Base-by-base conservation (phyloP, 2,113 vertebrate species). In the Arvicanthis niloticus region DNA sequence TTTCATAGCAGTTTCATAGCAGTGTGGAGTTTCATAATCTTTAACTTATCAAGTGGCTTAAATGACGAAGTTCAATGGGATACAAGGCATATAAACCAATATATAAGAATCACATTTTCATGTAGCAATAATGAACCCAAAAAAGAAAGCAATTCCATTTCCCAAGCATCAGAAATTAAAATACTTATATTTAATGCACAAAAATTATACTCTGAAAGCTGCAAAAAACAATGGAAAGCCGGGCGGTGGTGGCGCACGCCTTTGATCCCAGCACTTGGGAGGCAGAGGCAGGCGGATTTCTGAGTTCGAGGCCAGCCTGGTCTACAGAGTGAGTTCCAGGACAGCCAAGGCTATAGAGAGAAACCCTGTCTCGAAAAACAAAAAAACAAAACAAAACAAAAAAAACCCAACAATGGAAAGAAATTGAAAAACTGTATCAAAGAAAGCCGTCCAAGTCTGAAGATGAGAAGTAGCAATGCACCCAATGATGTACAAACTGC, bases 81-180 rank as follows among this genome's bases (percentile, higher is more conserved):
- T 87, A 56, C 40, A 89, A 68, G 26, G 1, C 31, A 91, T 77
- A 94, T 93, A 95, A 89, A 93, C 58, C 78, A 93, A 65, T 65
- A 80, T 51, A 58, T 26, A 87, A 82, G n/a, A 95, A 95, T 0
- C 75, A 8, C 51, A 95, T 62, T 88, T 82, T 73, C 56, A 91
- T 37, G 62, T 29, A 60, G 3, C 51, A 85, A 91, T 42, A 94
- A 89, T 19, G 70, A 77, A 75, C 48, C 58, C 85, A 88, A 89
- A 95, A 89, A 95, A 86, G 62, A 84, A 90, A 93, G 70, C 19
- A 94, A 92, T 37, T 77, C 31, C 42, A 65, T 45, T 96, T 92
- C 77, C 45, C 34, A 92, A 96, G 60, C 65, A 80, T 84, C 75
- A 93, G 62, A 95, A 24, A 89, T 42, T 78, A 82, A 76, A 97